Conservation (phyloP, 2,888 invertebrate genomes). For the Parascotia fuliginaria region DNA sequence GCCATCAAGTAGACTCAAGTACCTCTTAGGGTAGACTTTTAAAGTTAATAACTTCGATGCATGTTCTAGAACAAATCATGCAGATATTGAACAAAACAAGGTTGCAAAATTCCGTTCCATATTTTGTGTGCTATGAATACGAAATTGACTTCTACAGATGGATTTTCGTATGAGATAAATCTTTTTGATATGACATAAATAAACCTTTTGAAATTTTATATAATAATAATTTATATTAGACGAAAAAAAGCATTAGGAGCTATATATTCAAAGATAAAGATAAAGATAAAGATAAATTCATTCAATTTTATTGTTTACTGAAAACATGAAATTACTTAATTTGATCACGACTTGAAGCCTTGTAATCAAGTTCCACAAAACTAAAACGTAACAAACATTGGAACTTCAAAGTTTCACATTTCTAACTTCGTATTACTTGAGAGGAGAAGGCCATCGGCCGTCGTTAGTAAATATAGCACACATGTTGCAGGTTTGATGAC, state of each 20-base stretch:
- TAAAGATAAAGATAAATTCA: too few species aligned
- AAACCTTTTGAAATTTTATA: background rate
- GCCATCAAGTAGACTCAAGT: conserved; percentile 19
- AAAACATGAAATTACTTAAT: conserved; percentile 27
- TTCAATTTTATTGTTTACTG: background rate
- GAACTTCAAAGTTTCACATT: conserved; percentile 40
- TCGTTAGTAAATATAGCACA: conserved; percentile 43
- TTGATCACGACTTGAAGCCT: conserved; percentile 19
- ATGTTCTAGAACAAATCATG: background rate
- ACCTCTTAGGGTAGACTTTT: background rate
- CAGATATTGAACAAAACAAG: conserved; percentile 1
- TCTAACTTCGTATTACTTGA: conserved; percentile 44
- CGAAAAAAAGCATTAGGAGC: too few species aligned
- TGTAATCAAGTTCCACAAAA: conserved; percentile 47
- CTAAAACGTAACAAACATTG: conserved; percentile 45
- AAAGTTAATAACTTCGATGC: conserved; percentile 12
- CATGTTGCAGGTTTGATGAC: conserved; percentile 59
- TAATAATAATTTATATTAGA: background rate
- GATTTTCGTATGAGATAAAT: background rate
- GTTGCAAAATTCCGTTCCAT: background rate
- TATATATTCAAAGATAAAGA: too few species aligned
- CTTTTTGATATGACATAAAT: background rate
- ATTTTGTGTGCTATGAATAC: background rate
- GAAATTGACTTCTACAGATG: background rate
- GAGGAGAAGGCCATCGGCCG: conserved; percentile 49